Conservation (phyloP, 2,888 invertebrate genomes). For the Drosophila diplacantha region DNA sequence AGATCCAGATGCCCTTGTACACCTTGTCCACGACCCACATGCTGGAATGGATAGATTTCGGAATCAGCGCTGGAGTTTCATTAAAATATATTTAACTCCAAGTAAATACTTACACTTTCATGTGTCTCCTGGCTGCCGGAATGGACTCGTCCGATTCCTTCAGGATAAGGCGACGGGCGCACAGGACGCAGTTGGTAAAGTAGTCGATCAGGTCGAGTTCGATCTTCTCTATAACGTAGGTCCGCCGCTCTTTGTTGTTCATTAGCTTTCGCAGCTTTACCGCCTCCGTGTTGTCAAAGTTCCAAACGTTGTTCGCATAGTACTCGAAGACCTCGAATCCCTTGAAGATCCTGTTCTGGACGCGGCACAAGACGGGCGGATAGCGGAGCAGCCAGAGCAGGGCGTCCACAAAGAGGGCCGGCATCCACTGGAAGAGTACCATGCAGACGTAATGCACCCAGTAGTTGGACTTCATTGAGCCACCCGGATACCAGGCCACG, state of each 20-base stretch:
- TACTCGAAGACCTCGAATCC: constrained; percentile 94
- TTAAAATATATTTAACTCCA: too few relatives aligned
- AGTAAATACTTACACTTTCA: constrained; percentile 84
- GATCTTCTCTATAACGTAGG: constrained; percentile 83
- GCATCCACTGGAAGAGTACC: constrained; percentile 92
- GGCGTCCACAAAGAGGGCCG: constrained; percentile 90
- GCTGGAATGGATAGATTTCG: constrained; percentile 78
- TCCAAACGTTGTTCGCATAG: constrained; percentile 95
- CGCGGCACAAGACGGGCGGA: constrained; percentile 89
- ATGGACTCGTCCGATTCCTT: constrained; percentile 90
- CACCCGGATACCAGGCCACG: constrained; percentile 91
- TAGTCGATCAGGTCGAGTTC: constrained; percentile 88
- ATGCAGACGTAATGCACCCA: constrained; percentile 89
- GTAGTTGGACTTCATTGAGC: constrained; percentile 89
- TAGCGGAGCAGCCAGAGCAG: constrained; percentile 88
- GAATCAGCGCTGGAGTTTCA: background rate
- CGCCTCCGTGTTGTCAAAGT: constrained; percentile 86
- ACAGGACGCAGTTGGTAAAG: constrained; percentile 88
- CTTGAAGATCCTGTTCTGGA: constrained; percentile 89
- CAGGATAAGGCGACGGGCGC: constrained; percentile 88
- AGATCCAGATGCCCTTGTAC: constrained; percentile 83
- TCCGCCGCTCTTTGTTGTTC: constrained; percentile 82
- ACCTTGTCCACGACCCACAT: constrained; percentile 92
- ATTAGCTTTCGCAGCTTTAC: constrained; percentile 80
- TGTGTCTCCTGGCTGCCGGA: constrained; percentile 87